Conservation (phyloP, 2,888 invertebrate species). For the Cephonodes hylas region DNA sequence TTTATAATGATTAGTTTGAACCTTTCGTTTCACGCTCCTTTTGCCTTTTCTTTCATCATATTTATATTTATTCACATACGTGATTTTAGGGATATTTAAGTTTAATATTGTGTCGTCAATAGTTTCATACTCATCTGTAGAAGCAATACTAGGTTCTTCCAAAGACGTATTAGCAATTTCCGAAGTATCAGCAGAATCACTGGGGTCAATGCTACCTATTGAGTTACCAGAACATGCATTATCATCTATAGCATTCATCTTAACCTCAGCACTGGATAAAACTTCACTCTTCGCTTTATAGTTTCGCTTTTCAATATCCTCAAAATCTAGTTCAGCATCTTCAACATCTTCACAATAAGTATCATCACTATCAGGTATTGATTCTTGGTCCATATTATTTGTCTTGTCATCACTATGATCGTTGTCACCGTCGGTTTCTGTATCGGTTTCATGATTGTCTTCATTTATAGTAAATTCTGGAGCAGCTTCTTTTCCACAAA, state of each 20-base stretch:
- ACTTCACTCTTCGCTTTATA: background rate
- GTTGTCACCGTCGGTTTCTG: no score
- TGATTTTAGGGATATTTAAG: slow-evolving; percentile 47
- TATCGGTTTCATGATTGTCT: background rate
- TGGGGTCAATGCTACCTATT: no score
- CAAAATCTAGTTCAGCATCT: no score
- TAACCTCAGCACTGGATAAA: background rate
- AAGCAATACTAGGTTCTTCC: background rate
- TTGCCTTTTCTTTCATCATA: slow-evolving; percentile 17
- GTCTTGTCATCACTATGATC: no score
- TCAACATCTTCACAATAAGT: background rate
- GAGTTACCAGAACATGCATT: no score
- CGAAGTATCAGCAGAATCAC: no score
- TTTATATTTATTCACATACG: slow-evolving; percentile 43
- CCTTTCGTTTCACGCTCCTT: slow-evolving; percentile 54
- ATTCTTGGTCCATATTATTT: background rate
- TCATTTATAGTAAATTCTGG: background rate
- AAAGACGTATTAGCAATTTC: background rate
- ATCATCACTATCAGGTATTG: background rate
- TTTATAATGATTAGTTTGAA: slow-evolving; percentile 42
- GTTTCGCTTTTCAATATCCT: no score
- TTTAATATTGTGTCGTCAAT: slow-evolving; percentile 21
- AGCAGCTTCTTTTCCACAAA: no score
- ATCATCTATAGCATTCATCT: background rate
- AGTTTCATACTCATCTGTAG: background rate